Percentiles rank a stretch among this genome's conserved stretches.
Conservation (phyloP, 2,888 invertebrate genomes). For the Pycnomerus fuliginosus region DNA sequence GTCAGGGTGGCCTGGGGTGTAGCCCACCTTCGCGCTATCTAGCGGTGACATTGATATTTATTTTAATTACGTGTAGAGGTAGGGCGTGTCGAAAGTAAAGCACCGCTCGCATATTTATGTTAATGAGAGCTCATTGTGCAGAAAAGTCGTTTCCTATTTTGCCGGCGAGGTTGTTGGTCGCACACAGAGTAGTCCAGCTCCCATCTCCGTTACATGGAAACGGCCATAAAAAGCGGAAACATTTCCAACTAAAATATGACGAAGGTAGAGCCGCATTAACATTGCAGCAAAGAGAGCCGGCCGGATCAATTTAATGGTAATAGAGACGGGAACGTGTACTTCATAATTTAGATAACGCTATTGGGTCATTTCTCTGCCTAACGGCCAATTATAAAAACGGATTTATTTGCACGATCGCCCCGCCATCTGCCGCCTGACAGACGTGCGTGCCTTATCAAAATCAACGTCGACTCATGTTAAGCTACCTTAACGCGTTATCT, state of each 20-base stretch:
- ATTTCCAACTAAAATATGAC: conserved; percentile 29
- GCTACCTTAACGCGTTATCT: conserved; percentile 7
- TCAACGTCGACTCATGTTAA: conserved; percentile 10
- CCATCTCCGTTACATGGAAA: too few relatives aligned
- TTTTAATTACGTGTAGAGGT: conserved; percentile 33
- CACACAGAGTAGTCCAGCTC: too few relatives aligned
- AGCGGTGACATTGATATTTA: conserved; percentile 33
- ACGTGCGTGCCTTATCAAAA: conserved; percentile 13
- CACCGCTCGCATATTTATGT: conserved; percentile 34
- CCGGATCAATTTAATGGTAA: conserved; percentile 36
- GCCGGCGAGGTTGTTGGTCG: conserved; percentile 14
- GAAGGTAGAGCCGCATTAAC: conserved; percentile 23
- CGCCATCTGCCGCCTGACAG: too few relatives aligned
- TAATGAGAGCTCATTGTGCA: conserved; percentile 35
- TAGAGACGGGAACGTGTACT: conserved; percentile 36
- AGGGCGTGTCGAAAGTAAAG: conserved; percentile 35
- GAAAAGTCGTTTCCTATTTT: conserved; percentile 11
- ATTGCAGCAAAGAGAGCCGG: conserved; percentile 30
- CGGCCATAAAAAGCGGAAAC: conserved; percentile 32
- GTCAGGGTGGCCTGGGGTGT: too few relatives aligned
- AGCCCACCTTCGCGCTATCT: too few relatives aligned
- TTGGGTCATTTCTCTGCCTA: conserved; percentile 24
- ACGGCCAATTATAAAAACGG: too few relatives aligned
- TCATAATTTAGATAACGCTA: conserved; percentile 38
- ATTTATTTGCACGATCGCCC: conserved; percentile 7